Base-by-base conservation (phyloP, 2,113 vertebrate species). In the Epinephelus cyanopodus region DNA sequence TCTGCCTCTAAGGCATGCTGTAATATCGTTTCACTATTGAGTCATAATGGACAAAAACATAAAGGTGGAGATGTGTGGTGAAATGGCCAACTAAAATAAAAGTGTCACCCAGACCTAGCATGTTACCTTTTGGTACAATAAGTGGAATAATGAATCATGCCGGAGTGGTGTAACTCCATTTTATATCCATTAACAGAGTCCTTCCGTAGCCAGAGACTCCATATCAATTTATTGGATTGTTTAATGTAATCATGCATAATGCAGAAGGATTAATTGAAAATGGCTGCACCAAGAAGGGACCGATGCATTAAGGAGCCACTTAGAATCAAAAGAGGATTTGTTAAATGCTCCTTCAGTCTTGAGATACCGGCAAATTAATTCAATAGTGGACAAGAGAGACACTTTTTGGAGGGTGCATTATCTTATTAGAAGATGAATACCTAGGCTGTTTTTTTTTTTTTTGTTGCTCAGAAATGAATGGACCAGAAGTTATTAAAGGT, bases 201-300 rank as follows among this genome's bases (percentile, higher is more conserved):
- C 82, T 87, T 86, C 89, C 67, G 23, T 85, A 91, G 91, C 90
- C 90, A 88, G 85, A 90, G 90, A 92, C 89, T 94, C 88, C 85
- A 92, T 95, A 94, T 94, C 89, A 93, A 91, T 93, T 92, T 93
- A 95, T 91, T 95, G 94, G 81, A 95, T 95, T 94, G 92, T 95
- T 94, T 94, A 95, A 95, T 95, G 94, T 92, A 95, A 94, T 92
- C 90, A 94, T 95, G 93, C 91, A 95, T 95, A 93, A 95, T 95
- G 92, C 87, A 94, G 85, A 78, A 90, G 91, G 88, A 95, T 95
- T 96, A 95, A 95, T 94, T 95, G 92, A 89, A 94, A 95, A 93
- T 92, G 89, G 92, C 89, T 89, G 89, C 89, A 88, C 85, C 85
- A 79, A 84, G 87, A 83, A 89, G 81, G 85, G 85, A 85, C 80